Evolutionary conservation across 1,140 invertebrate species (phyloP).

Genomic region (Calliphora vicina): DNA sequence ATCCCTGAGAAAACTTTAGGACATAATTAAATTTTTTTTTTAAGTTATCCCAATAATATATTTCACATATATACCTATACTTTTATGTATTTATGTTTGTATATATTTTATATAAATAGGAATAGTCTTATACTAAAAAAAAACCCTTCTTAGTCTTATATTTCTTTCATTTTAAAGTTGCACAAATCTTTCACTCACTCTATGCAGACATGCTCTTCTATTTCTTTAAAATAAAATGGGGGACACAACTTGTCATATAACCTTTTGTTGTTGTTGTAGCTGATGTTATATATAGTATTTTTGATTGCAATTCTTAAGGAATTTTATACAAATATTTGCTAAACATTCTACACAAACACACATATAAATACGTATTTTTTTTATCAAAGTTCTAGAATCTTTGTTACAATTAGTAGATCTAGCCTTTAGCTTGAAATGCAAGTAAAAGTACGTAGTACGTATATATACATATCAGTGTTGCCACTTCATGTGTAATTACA

Average conservation of each 20-base stretch:
- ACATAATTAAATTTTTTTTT: no score
- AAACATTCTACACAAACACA: background rate
- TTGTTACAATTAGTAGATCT: constrained; percentile 5
- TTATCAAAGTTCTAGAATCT: constrained; percentile 5
- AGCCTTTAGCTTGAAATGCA: background rate
- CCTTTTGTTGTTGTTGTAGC: background rate
- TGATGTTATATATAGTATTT: background rate
- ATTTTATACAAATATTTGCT: background rate
- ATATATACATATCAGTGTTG: no score
- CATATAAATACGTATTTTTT: background rate
- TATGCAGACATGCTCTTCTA: background rate
- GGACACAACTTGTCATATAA: background rate
- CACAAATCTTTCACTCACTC: no score
- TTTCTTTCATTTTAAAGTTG: no score
- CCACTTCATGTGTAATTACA: no score
- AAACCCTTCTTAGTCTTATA: no score
- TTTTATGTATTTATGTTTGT: no score
- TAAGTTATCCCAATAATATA: no score
- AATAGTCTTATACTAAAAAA: no score
- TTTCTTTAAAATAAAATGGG: background rate
- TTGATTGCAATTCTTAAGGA: background rate
- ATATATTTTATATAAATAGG: no score
- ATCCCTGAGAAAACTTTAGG: no score
- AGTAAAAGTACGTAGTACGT: background rate
- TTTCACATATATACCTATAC: no score